A percentile compares a stretch with the other conserved stretches of the same genome.
Evolutionary conservation across 2,113 vertebrate genomes (phyloP).

Genomic region (Bos indicus): DNA sequence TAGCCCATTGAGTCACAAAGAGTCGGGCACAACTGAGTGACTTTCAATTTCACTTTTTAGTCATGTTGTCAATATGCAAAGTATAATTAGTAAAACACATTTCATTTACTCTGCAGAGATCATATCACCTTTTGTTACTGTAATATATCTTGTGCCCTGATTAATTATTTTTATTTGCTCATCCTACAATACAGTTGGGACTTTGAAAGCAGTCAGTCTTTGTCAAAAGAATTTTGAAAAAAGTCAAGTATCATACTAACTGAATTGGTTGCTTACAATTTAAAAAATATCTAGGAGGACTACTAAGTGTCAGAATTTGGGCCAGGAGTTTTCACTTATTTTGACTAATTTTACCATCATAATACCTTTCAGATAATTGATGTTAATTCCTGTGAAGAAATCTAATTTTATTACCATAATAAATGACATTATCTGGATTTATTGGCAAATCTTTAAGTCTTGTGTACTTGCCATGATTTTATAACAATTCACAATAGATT

Average conservation of each 20-base stretch:
- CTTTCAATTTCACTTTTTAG: background rate
- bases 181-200: background rate
- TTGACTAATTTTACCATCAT: background rate
- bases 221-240: slow-evolving; percentile 12
- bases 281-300: background rate
- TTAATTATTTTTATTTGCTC: slow-evolving; percentile 47
- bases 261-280: background rate
- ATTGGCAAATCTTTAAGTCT: background rate
- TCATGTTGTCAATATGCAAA: slow-evolving; percentile 13
- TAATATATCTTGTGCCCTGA: background rate
- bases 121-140: background rate
- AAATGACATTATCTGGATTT: background rate
- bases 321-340: background rate
- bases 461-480: background rate
- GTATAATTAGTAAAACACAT: background rate
- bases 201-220: background rate
- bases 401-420: background rate
- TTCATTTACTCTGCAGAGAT: slow-evolving; percentile 16
- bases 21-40: background rate
- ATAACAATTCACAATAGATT: background rate
- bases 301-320: background rate
- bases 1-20: background rate
- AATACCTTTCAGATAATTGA: background rate
- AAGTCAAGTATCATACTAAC: background rate
- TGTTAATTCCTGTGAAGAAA: background rate